Conservation (phyloP, 2,888 invertebrate genomes). For the Apomyelois bistriatella region DNA sequence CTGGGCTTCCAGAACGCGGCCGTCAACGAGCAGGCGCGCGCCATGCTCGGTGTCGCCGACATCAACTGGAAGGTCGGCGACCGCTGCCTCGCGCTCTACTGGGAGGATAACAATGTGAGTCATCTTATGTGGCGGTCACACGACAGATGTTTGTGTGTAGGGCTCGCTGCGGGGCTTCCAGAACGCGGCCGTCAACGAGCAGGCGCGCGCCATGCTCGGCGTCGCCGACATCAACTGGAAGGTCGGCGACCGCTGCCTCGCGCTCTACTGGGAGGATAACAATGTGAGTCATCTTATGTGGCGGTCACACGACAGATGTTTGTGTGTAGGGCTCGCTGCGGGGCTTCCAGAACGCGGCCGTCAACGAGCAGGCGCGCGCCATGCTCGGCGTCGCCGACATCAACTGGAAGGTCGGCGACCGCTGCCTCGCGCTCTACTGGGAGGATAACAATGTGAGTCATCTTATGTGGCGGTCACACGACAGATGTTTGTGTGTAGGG, state of each 20-base stretch:
- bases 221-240: conserved; percentile 83
- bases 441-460: conserved; percentile 89
- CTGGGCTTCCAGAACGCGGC: conserved; percentile 75
- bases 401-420: conserved; percentile 89
- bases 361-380: conserved; percentile 74
- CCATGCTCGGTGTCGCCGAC: conserved; percentile 75
- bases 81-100: conserved; percentile 93
- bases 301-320: too few relatives aligned
- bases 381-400: conserved; percentile 75
- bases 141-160: too few relatives aligned
- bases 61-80: conserved; percentile 89
- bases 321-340: conserved; percentile 67
- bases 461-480: too few relatives aligned
- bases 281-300: conserved; percentile 81
- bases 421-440: conserved; percentile 95
- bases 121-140: too few relatives aligned
- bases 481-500: too few relatives aligned
- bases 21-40: conserved; percentile 74
- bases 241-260: conserved; percentile 90
- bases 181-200: conserved; percentile 74
- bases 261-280: conserved; percentile 96
- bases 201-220: conserved; percentile 74
- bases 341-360: conserved; percentile 74
- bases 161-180: conserved; percentile 73
- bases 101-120: conserved; percentile 93